A percentile compares a stretch with the other conserved stretches of the same genome.
These are phyloP conservation scores for Dryocosmus kuriphilus DNA, from an alignment of 2,888 invertebrate species.

Conservation along the genomic window DNA sequence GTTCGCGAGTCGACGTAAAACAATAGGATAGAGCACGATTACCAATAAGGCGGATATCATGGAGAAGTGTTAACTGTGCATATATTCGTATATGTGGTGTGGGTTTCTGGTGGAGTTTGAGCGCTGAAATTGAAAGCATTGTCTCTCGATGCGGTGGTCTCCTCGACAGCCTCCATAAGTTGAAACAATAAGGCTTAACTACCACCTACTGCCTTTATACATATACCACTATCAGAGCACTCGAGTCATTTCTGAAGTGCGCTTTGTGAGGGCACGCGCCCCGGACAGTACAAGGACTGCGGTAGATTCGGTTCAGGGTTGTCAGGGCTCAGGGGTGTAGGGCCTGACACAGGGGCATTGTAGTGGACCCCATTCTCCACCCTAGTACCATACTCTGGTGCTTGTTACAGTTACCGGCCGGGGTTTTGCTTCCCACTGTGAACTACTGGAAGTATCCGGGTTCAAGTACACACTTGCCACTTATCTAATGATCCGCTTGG, in stretches of 20 bases:
- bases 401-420: slow-evolving; percentile 63
- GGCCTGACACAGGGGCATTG: slow-evolving; percentile 61
- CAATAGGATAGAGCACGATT: slow-evolving; percentile 12
- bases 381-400: slow-evolving; percentile 38
- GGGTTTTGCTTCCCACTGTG: slow-evolving; percentile 53
- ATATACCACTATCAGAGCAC: slow-evolving; percentile 62
- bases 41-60: slow-evolving; percentile 3
- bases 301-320: slow-evolving; percentile 64
- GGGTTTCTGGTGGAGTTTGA: slow-evolving; percentile 22
- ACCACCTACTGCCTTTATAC: slow-evolving; percentile 53
- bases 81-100: neutral
- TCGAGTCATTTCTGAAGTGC: slow-evolving; percentile 74
- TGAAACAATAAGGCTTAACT: slow-evolving; percentile 74
- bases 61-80: neutral
- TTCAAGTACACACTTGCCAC: slow-evolving; percentile 52
- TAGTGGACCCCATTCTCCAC: slow-evolving; percentile 49
- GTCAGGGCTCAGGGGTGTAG: slow-evolving; percentile 49
- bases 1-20: slow-evolving; percentile 22
- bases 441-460: slow-evolving; percentile 54
- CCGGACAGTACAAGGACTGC: slow-evolving; percentile 65
- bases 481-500: slow-evolving; percentile 40
- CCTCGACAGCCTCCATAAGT: slow-evolving; percentile 60
- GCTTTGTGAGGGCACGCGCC: slow-evolving; percentile 76
- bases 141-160: slow-evolving; percentile 60
- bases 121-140: slow-evolving; percentile 52